These are phyloP conservation scores for Myoxocephalus aenaeus DNA, from an alignment of 2,797 vertebrate genomes.

Conservation along the genomic window DNA sequence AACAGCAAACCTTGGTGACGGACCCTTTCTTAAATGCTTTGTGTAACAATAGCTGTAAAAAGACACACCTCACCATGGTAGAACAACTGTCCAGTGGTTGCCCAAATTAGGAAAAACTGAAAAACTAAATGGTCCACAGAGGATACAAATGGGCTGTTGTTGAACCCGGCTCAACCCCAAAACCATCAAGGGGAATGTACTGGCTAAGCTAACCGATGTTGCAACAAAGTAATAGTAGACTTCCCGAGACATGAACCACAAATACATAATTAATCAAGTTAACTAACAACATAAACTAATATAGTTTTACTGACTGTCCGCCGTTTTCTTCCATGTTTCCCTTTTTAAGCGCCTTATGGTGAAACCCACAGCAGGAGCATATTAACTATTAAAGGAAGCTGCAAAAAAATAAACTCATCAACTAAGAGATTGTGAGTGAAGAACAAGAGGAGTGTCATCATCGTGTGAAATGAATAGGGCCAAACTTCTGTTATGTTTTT, in stretches of 20 bases:
- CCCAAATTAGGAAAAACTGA: not conserved
- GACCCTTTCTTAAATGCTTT: not conserved
- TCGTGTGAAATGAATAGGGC: not conserved
- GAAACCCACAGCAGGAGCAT: not conserved
- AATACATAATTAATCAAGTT: not conserved
- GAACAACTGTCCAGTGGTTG: not conserved
- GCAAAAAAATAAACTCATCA: not conserved
- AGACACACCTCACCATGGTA: not conserved
- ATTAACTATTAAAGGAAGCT: no score
- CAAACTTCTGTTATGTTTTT: not conserved
- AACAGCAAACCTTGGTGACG: not conserved
- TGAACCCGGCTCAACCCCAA: not conserved
- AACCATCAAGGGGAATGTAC: not conserved
- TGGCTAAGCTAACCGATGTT: not conserved
- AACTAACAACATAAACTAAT: not conserved
- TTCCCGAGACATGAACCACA: not conserved
- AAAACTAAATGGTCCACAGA: not conserved
- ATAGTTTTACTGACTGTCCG: not conserved
- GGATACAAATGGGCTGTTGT: not conserved
- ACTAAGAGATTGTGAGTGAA: not conserved
- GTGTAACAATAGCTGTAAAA: not conserved
- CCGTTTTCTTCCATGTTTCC: not conserved
- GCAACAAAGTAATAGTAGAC: not conserved
- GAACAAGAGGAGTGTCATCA: not conserved
- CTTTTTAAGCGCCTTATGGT: not conserved